Base-by-base conservation (phyloP, 2,888 invertebrate species). In the Ellobium chinense region DNA sequence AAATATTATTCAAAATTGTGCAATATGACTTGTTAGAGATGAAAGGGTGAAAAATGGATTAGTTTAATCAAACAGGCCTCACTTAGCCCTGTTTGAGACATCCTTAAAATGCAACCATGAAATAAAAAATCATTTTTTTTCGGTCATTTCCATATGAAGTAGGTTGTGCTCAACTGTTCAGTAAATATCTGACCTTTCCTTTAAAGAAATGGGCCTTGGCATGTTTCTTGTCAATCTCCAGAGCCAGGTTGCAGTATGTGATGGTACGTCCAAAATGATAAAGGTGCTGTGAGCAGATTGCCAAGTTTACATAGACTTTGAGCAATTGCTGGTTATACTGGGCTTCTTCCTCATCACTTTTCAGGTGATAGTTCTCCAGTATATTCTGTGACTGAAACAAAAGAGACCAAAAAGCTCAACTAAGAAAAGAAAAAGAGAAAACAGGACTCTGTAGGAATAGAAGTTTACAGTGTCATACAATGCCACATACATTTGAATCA, bases 321-420 rank as follows among this genome's bases (percentile, higher is more conserved):
- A 95, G 93, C 0, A 97, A 93, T 82, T 95, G 91, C 69, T 94
- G 94, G 79, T 95, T 95, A 89, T 95, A 95, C 84, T 94, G 93
- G 0, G 91, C 89, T 91, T 96, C 95, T 81, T 97, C 96, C 0
- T 94, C 92, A 39, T 95, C 95, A 91, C 95, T 94, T 46, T 95
- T 94, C 27, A 97, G 91, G 0, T 94, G 93, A 81, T 95, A 95
- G 78, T 94, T 94, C 87, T 96, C 96, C 0, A 97, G 92, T 88
- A 95, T 37, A 9, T 76, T 72, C 27, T 81, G 74, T 2, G 87
- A 84, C 88, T 88, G 74, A 37, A 70, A 63, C 69, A 29, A 34
- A 46, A 56, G n/a, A n/a, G n/a, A n/a, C n/a, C n/a, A n/a, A n/a
- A n/a, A n/a, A n/a, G n/a, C n/a, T n/a, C n/a, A n/a, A n/a, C n/a